Evolutionary conservation across 2,113 vertebrate genomes (phyloP), one percentile per base, ranked within the genome.

Genomic region (Ceyx melanurus): DNA sequence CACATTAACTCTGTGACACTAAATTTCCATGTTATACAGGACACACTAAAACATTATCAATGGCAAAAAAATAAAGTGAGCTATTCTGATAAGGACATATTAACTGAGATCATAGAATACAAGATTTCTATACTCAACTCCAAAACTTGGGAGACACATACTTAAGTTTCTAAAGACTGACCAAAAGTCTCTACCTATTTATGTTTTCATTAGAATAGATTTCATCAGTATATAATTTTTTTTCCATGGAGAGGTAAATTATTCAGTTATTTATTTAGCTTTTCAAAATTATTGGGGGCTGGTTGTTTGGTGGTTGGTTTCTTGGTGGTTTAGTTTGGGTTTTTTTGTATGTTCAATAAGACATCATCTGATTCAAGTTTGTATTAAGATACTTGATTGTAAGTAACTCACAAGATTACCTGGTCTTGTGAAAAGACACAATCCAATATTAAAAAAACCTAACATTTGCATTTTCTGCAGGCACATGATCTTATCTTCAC

Each of bases 41-140:
- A 61, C 33, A n/a, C 11, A 15, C n/a, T 28, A 74, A 88, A 81
- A 26, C 40, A 68, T 11, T 51, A 75, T 53, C 61, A 76, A 43
- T 4, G 18, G 10, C 54, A 86, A 80, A 86, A 78, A 16, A 37
- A 37, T 10, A 37, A 37, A 37, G 37, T 13, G 15, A 89, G 28
- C 28, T 84, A 20, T 0, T 75, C 18, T 3, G 1, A 26, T 29
- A 60, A 0, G 0, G 17, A 78, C 89, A 14, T 40, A 62, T 58
- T 16, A 68, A 23, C 28, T 51, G 28, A 92, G 16, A 58, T 15
- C 37, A 54, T 0, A 81, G 29, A 86, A 71, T n/a, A 53, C 66
- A 85, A 8, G 12, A 51, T 29, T 88, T 82, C 28, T 73, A 20
- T 50, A 31, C 54, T 65, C 51, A 51, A 76, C 48, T 79, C 23